Conservation (phyloP, 2,888 invertebrate species). For the Glomeris marginata region DNA sequence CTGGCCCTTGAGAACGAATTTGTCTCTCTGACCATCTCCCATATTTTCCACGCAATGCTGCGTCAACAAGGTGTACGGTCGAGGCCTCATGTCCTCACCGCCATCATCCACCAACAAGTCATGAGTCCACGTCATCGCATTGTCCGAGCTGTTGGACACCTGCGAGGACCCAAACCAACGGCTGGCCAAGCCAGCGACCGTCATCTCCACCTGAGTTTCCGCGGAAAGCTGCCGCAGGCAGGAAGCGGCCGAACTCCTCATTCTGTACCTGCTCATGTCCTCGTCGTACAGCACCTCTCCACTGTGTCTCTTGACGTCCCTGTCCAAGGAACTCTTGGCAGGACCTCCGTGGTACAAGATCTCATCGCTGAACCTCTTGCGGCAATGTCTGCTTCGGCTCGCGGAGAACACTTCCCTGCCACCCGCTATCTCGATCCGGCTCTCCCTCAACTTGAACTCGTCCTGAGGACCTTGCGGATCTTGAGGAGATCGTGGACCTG, state of each 20-base stretch:
- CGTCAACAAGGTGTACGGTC: conserved; percentile 4
- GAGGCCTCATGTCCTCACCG: neutral
- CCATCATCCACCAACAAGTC: neutral
- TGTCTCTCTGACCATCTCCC: conserved; percentile 1
- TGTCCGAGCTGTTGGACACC: neutral
- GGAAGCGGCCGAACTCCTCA: neutral
- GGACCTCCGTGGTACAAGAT: conserved; percentile 19
- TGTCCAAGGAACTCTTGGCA: neutral
- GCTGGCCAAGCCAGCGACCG: neutral
- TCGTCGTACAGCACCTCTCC: conserved; percentile 19
- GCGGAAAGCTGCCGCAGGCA: neutral
- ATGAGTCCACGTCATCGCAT: neutral
- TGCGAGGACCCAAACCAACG: neutral
- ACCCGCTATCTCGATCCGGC: conserved; percentile 41
- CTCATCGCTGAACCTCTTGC: conserved; percentile 42
- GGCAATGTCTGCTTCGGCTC: conserved; percentile 59
- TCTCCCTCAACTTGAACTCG: conserved; percentile 17
- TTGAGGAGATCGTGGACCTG: conserved; percentile 15
- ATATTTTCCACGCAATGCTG: conserved; percentile 5
- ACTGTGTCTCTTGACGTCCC: conserved; percentile 17
- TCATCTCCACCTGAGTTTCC: neutral
- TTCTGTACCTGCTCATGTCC: conserved; percentile 15
- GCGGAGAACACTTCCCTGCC: conserved; percentile 70
- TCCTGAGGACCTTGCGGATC: conserved; percentile 7
- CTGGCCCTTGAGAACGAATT: conserved; percentile 11